phyloP scores from a whole-genome alignment of 2,113 vertebrate species.

The Junco hyemalis region DNA sequence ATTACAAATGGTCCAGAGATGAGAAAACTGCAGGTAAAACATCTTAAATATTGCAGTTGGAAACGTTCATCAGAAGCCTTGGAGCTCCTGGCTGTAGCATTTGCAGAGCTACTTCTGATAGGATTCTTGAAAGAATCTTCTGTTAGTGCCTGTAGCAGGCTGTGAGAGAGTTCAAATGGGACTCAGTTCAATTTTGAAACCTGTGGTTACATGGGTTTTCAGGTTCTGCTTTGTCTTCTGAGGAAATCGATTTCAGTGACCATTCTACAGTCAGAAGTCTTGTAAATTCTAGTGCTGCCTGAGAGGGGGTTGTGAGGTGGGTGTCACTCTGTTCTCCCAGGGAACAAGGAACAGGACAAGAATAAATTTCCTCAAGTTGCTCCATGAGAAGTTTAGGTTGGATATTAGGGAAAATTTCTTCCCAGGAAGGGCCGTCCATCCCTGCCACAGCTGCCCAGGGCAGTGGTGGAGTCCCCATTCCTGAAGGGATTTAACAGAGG shows the following conservation, averaged over 20 bases:
- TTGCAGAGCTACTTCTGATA: background rate
- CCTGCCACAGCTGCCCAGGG: background rate
- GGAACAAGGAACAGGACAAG: background rate
- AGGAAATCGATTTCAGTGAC: background rate
- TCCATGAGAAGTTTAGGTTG: background rate
- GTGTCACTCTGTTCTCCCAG: background rate
- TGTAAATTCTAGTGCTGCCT: background rate
- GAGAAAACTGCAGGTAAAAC: background rate
- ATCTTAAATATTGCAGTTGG: background rate
- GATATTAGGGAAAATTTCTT: background rate
- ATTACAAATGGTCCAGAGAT: background rate
- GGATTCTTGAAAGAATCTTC: background rate
- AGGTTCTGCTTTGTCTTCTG: background rate
- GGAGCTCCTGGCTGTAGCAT: background rate
- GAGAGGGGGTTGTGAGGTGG: background rate
- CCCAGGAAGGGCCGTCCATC: background rate
- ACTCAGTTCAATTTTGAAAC: background rate
- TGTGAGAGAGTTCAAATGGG: background rate
- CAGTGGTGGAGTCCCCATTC: background rate
- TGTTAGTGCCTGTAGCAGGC: background rate
- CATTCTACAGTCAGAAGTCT: background rate
- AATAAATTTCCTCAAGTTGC: background rate
- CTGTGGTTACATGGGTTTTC: background rate
- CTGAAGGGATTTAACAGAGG: accelerated
- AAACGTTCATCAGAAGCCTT: background rate